Evolutionary conservation across 64 coral and sea anemone species (phyloP).

Genomic region (Montipora efflorescens): DNA sequence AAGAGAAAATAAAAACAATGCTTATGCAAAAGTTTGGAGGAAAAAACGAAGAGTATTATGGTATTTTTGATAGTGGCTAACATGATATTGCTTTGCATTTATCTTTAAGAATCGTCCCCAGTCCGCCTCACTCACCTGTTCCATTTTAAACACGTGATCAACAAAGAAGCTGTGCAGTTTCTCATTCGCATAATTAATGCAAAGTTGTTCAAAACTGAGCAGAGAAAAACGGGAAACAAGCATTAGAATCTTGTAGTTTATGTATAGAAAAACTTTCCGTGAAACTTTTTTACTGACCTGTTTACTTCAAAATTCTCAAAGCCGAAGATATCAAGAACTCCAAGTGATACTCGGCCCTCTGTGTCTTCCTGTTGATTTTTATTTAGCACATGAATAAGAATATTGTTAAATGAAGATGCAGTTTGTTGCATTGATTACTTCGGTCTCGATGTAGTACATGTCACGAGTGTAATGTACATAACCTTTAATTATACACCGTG

Average conservation of each 20-base stretch:
- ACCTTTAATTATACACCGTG: too few relatives aligned
- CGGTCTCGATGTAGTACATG: too few relatives aligned
- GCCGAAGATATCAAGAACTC: constrained; percentile 95
- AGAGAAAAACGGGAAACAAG: background rate
- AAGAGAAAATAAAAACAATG: too few relatives aligned
- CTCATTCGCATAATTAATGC: constrained; percentile 94
- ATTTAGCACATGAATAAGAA: too few relatives aligned
- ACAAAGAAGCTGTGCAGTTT: constrained; percentile 93
- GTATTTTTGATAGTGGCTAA: too few relatives aligned
- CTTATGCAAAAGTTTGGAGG: too few relatives aligned
- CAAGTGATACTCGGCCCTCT: constrained; percentile 66
- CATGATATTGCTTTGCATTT: too few relatives aligned
- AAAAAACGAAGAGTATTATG: too few relatives aligned
- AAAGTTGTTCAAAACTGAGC: constrained; percentile 79
- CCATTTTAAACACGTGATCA: constrained; percentile 92
- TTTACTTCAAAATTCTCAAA: constrained; percentile 88
- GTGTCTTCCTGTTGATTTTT: background rate
- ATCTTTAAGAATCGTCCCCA: background rate
- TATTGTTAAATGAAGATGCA: too few relatives aligned
- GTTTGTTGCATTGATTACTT: too few relatives aligned
- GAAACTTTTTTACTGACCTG: constrained; percentile 41
- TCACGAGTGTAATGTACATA: too few relatives aligned
- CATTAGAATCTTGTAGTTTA: too few relatives aligned
- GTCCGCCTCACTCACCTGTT: constrained; percentile 66
- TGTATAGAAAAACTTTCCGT: background rate